Percentiles rank a stretch among this genome's conserved stretches.
These are phyloP conservation scores for Cydia pomonella DNA, from an alignment of 1,140 invertebrate species.

Conservation along the genomic window DNA sequence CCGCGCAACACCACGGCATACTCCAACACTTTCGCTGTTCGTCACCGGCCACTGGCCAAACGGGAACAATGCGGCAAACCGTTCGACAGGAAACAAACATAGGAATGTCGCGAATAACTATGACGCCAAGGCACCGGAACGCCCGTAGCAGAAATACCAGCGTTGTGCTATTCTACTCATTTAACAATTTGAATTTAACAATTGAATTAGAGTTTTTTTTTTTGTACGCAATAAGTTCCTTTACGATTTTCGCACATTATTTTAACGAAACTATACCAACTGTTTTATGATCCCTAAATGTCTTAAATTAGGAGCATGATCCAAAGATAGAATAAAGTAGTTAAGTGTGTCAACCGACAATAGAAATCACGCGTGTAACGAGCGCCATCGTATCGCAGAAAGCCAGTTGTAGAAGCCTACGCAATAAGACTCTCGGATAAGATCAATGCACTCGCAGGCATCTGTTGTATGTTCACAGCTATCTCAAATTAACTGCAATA, in stretches of 20 bases:
- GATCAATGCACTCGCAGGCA: slow-evolving; percentile 45
- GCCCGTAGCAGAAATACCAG: neutral
- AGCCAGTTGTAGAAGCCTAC: slow-evolving; percentile 31
- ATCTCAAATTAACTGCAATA: slow-evolving; percentile 39
- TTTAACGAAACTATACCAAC: no score
- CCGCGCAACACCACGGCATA: slow-evolving; percentile 1
- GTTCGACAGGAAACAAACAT: slow-evolving; percentile 29
- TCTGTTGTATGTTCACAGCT: slow-evolving; percentile 52
- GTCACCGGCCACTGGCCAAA: slow-evolving; percentile 18
- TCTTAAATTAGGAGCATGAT: neutral
- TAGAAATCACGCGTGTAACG: slow-evolving; percentile 9
- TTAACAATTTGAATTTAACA: no score
- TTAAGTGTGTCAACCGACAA: slow-evolving; percentile 27
- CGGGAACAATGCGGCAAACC: slow-evolving; percentile 33
- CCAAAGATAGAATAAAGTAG: slow-evolving; percentile 5
- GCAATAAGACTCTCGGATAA: slow-evolving; percentile 33
- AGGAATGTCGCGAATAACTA: slow-evolving; percentile 24
- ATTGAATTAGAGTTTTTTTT: no score
- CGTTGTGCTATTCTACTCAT: neutral
- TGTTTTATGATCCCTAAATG: neutral
- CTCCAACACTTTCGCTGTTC: slow-evolving; percentile 57
- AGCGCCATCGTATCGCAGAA: neutral
- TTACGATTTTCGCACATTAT: no score
- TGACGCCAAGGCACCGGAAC: neutral
- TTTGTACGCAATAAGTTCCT: no score